Percentiles rank a stretch among this genome's conserved stretches.
Conservation (phyloP, 2,888 invertebrate genomes). For the Keiferia lycopersicella region DNA sequence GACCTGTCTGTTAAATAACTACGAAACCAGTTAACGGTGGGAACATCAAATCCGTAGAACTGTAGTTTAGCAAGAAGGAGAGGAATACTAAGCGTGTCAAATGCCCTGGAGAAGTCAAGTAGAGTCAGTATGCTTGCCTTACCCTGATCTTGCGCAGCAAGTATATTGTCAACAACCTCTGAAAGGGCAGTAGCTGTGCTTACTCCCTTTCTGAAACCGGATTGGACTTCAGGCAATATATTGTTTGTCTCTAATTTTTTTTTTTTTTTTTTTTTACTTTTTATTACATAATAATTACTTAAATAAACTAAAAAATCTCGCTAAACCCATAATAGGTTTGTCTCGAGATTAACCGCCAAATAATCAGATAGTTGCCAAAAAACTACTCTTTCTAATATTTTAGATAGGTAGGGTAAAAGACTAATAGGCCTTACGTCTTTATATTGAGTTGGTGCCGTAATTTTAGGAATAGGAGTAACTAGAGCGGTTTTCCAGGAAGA, state of each 20-base stretch:
- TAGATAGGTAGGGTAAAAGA: conserved; percentile 6
- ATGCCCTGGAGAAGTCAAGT: conserved; percentile 10
- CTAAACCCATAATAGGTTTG: too few relatives aligned
- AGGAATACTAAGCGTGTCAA: conserved; percentile 13
- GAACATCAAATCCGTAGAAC: conserved; percentile 6
- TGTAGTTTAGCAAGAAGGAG: conserved; percentile 9
- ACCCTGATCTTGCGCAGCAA: conserved; percentile 9
- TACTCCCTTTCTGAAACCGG: not conserved
- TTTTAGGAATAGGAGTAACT: conserved; percentile 1
- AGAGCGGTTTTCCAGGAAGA: not conserved
- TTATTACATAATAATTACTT: too few relatives aligned
- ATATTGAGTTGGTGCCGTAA: not conserved
- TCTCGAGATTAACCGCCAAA: too few relatives aligned
- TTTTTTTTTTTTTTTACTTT: too few relatives aligned
- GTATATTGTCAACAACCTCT: conserved; percentile 10
- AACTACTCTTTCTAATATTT: conserved; percentile 6
- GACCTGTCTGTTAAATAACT: conserved; percentile 11
- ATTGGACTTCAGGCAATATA: conserved; percentile 13
- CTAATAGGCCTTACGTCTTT: conserved; percentile 14
- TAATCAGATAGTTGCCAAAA: conserved; percentile 1
- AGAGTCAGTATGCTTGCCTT: conserved; percentile 9
- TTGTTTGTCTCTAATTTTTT: conserved; percentile 1
- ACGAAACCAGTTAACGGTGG: conserved; percentile 6
- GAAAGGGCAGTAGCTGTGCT: conserved; percentile 12
- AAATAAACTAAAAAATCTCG: too few relatives aligned